phyloP scores from a whole-genome alignment of 2,113 vertebrate species.

The Amazona guildingii region DNA sequence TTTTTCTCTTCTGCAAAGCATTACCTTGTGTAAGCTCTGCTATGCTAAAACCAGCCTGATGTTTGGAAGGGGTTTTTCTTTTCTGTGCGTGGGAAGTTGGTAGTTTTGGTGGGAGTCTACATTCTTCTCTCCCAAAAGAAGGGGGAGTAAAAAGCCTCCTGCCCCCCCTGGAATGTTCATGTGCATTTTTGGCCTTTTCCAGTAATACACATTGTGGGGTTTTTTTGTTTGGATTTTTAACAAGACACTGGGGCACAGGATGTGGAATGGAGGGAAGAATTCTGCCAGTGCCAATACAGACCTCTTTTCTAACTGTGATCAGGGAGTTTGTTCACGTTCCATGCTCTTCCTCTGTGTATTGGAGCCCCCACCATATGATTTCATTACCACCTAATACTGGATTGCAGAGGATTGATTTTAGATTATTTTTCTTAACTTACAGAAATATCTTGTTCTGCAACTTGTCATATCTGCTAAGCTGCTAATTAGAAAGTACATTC shows the following conservation, averaged over 20 bases:
- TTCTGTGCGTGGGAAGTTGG: not conserved
- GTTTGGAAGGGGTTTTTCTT: not conserved
- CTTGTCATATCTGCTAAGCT: not conserved
- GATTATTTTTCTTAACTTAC: not conserved
- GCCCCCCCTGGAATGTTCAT: not conserved
- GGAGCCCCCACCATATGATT: not conserved
- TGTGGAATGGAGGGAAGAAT: not conserved
- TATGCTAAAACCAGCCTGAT: not conserved
- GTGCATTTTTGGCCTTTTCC: not conserved
- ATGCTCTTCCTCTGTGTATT: not conserved
- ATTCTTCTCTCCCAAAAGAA: not conserved
- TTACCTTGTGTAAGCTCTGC: not conserved
- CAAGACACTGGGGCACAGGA: not conserved
- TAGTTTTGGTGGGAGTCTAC: not conserved
- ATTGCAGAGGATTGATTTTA: not conserved
- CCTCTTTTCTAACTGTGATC: not conserved
- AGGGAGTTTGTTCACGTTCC: not conserved
- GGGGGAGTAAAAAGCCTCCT: not conserved
- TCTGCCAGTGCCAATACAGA: not conserved
- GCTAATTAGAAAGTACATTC: not conserved
- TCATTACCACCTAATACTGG: not conserved
- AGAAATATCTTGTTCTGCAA: not conserved
- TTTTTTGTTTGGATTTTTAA: not conserved
- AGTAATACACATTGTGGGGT: rapidly evolving
- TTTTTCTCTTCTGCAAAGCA: not conserved